Base-by-base conservation (phyloP, 2,797 vertebrate species). In the Pampus argenteus region DNA sequence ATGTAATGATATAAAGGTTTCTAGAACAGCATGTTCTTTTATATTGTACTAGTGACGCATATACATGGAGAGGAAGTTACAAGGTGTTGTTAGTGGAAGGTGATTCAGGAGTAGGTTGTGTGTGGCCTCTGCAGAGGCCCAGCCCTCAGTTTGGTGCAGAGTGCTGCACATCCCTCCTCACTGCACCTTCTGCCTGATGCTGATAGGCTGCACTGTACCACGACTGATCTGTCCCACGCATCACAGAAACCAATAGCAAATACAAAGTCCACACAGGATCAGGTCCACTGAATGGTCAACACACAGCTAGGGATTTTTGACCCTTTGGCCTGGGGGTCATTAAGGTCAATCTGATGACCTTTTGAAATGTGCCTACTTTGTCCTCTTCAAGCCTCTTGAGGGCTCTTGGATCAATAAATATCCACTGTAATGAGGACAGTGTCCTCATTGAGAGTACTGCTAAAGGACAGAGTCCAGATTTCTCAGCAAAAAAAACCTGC, bases 81-180 rank as follows among this genome's bases (percentile, higher is more conserved):
- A 75, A 55, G 63, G 40, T 76, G 44, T 58, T 76, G 44, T 58
- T 55, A 25, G 50, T 65, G 42, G 38, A 68, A 68, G 73, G 56
- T 69, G 56, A 65, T 75, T 66, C 15, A 66, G 74, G 74, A 78
- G 67, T 63, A 52, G 26, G 64, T 66, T 77, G 55, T 59, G 71
- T 81, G 80, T 78, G 86, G 75, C 80, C 84, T 80, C 91, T 91
- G 91, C 91, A 92, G 90, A 86, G 86, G 88, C 85, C 84, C 89
- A 88, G 76, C 89, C 90, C 88, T 86, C 74, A 74, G 78, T 92
- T 92, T 91, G 91, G 85, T 92, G 91, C 91, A 92, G 89, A 87
- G 86, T 78, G 79, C 87, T 89, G 82, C 85, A 82, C 82, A 81
- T 87, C 88, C 83, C 83, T 87, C 85, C 85, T 79, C 76, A 68